Base-by-base conservation (phyloP, 2,797 vertebrate species). In the Mustela erminea region DNA sequence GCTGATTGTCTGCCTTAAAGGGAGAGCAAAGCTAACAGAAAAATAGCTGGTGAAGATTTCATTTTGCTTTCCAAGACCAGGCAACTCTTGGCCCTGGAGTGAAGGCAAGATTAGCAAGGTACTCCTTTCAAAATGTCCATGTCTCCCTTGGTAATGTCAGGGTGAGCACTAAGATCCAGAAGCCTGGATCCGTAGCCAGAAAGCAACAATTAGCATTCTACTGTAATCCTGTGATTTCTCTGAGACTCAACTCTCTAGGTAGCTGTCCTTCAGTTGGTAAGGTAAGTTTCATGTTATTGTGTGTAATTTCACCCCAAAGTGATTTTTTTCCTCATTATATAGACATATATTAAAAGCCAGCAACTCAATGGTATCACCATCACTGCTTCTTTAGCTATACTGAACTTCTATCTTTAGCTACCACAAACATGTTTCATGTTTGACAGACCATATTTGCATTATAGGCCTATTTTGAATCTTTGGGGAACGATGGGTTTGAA, bases 401-500 rank as follows among this genome's bases (percentile, higher is more conserved):
- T 5, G 88, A 35, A 82, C 3, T 6, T 93, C 0, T 43, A n/a
- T 66, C 74, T 66, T 54, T 90, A 68, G 75, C 52, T 46, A 23
- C 46, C 85, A 25, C 12, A 92, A 82, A 82, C 18, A 46, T 54
- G n/a, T 70, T 90, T 96, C 58, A 32, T n/a, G 49, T 89, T 86
- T 92, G 60, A 87, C 68, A 93, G 95, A 56, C 38, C 0, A 0
- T 27, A 87, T 86, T 84, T 74, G 60, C 4, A 9, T 85, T 95
- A 62, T 7, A 52, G 21, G 23, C 17, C 32, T 35, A 72, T 96
- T 88, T 46, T 90, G 49, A 96, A 83, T 83, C 38, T 94, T 87
- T 66, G 93, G 77, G 54, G 62, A 96, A 96, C 1, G 23, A 35
- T 70, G 81, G n/a, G 68, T 96, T 92, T 97, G 89, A 90, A 93